phyloP scores from a whole-genome alignment of 2,113 vertebrate genomes.

The Podarcis raffonei region DNA sequence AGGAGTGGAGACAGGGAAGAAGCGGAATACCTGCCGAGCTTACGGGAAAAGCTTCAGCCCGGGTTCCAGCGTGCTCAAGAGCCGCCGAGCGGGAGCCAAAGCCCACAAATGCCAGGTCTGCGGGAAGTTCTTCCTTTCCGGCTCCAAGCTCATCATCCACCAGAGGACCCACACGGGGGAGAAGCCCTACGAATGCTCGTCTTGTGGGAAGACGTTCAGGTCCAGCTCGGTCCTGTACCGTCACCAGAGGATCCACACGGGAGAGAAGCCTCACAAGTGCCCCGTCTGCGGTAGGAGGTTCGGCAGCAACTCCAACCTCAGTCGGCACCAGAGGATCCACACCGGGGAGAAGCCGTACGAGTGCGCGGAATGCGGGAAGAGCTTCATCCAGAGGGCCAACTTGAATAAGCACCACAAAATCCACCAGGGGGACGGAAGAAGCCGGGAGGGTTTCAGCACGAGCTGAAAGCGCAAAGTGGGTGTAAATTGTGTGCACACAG shows the following conservation, averaged over 20 bases:
- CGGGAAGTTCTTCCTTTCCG: constrained; percentile 64
- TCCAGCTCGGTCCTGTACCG: constrained; percentile 33
- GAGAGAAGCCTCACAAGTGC: constrained; percentile 64
- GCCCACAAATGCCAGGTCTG: constrained; percentile 52
- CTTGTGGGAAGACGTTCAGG: constrained; percentile 59
- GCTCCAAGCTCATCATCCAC: constrained; percentile 65
- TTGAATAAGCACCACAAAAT: constrained; percentile 53
- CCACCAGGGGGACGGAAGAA: constrained; percentile 68
- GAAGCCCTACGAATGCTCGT: constrained; percentile 40
- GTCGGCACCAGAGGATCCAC: constrained; percentile 57
- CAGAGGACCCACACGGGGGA: constrained; percentile 17
- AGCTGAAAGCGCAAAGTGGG: neutral
- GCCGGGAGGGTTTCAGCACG: neutral
- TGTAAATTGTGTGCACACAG: neutral
- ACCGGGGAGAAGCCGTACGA: constrained; percentile 53
- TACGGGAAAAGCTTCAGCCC: neutral
- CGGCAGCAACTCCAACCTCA: constrained; percentile 53
- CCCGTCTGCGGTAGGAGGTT: constrained; percentile 60
- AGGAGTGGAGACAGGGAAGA: neutral
- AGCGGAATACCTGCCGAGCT: neutral
- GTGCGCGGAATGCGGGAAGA: constrained; percentile 54
- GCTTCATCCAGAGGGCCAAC: constrained; percentile 46
- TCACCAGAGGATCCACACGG: constrained; percentile 53
- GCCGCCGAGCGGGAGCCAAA: neutral
- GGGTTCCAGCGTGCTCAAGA: neutral